phyloP scores from a whole-genome alignment of 2,113 vertebrate genomes.

The Scortum barcoo region DNA sequence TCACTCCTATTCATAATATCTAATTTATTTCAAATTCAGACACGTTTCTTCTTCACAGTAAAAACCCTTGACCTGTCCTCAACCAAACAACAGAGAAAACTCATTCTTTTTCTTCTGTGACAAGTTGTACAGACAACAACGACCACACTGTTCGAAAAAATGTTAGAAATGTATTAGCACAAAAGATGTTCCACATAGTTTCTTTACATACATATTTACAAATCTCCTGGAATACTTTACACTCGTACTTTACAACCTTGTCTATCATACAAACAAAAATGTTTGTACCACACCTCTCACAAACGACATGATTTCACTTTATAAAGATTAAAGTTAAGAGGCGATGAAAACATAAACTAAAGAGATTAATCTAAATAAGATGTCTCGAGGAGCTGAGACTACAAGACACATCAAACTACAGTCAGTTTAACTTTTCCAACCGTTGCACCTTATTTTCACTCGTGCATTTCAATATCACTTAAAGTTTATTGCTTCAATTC shows the following conservation, averaged over 20 bases:
- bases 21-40: not conserved
- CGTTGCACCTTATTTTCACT: not conserved
- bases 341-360: slow-evolving; percentile 40
- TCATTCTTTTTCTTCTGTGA: not conserved
- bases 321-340: slow-evolving; percentile 25
- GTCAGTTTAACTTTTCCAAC: not conserved
- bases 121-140: not conserved
- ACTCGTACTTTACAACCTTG: slow-evolving; percentile 37
- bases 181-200: slow-evolving; percentile 55
- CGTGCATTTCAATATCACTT: not conserved
- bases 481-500: slow-evolving; percentile 29
- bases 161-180: slow-evolving; percentile 75
- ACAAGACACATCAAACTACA: slow-evolving; percentile 1
- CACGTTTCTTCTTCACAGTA: too few relatives aligned
- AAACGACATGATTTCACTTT: not conserved
- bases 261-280: slow-evolving; percentile 41
- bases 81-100: not conserved
- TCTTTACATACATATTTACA: slow-evolving; percentile 83
- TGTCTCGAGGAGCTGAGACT: not conserved
- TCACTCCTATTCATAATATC: not conserved
- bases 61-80: not conserved
- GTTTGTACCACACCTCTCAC: slow-evolving; percentile 27
- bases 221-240: slow-evolving; percentile 46
- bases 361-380: slow-evolving; percentile 20
- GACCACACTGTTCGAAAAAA: slow-evolving; percentile 43